Evolutionary conservation across 35 echinoderm and acorn worm species (phyloP), one percentile per base, ranked within the genome.

Genomic region (Lytechinus pictus): DNA sequence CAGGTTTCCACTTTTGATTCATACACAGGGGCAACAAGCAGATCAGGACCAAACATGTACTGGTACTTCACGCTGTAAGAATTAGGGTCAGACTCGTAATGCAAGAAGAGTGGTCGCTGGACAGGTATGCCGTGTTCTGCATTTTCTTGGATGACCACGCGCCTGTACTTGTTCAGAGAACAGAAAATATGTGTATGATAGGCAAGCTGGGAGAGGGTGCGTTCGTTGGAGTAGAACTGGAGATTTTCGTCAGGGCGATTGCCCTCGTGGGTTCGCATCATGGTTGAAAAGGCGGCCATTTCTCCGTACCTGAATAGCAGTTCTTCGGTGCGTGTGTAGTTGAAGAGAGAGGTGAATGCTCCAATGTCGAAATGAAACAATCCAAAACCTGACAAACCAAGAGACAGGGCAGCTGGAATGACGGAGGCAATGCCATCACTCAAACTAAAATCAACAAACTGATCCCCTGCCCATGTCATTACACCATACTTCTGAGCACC

Each of bases 221-320:
- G 52, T 9, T 86, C 92, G 90, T 96, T 96, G 6, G 97, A 97
- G 86, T 99, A 99, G 91, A 96, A 97, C 86, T 99, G 98, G 94
- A 94, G 97, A 94, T 99, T 99, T 28, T 97, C 97, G 13, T 54
- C 27, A 0, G 98, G 98, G 1, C 98, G 95, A 61, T 99, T 99
- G 27, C 98, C 98, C 94, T 99, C 98, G 54, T 99, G 98, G 1
- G 96, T 98, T 55, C 98, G 91, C 98, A 99, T 99, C 95, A 99
- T 96, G 10, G 98, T 96, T 10, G 98, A 98, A 79, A 99, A 99
- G 8, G 97, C 98, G 16, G 98, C 96, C 27, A 98, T 88, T 86
- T 99, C 98, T 5, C 96, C 98, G 28, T 97, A 99, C 9, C 98
- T 86, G 4, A 99, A 95, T 0, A 99, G 66, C 12, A 99, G 97